These are phyloP conservation scores for Sinonovacula constricta DNA, from an alignment of 1,140 invertebrate species.

Conservation along the genomic window DNA sequence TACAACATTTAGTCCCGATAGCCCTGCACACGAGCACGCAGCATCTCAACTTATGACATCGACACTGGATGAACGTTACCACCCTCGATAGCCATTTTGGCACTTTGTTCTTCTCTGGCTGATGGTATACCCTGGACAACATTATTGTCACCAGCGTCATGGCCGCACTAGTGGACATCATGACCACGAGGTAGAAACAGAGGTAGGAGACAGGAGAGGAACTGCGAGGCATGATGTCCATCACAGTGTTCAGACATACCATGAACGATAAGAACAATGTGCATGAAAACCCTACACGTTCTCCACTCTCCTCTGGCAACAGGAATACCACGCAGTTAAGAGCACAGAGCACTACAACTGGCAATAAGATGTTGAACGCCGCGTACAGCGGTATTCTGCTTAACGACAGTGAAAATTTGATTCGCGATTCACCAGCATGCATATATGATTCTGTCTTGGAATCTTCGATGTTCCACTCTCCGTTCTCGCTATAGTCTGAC, in stretches of 20 bases:
- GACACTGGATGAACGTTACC: constrained; percentile 38
- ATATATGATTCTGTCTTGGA: constrained; percentile 25
- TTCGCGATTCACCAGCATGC: constrained; percentile 2
- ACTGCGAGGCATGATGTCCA: constrained; percentile 49
- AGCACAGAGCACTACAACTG: constrained; percentile 45
- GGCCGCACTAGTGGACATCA: constrained; percentile 41
- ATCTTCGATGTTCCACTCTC: constrained; percentile 40
- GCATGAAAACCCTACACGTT: constrained; percentile 51
- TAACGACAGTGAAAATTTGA: constrained; percentile 43
- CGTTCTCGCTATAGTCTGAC: constrained; percentile 31
- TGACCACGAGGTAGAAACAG: constrained; percentile 42
- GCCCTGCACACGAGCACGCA: constrained; percentile 29
- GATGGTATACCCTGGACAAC: constrained; percentile 37
- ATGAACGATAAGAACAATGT: constrained; percentile 52
- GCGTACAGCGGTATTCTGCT: constrained; percentile 50
- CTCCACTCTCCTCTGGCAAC: constrained; percentile 51
- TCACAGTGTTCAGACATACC: constrained; percentile 51
- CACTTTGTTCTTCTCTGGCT: constrained; percentile 38
- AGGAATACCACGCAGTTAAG: constrained; percentile 54
- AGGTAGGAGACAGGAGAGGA: constrained; percentile 41
- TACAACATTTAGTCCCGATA: constrained; percentile 15
- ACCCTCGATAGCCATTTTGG: constrained; percentile 20
- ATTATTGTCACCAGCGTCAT: constrained; percentile 47
- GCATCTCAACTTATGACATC: constrained; percentile 22
- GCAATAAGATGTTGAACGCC: constrained; percentile 52